Base-by-base conservation (phyloP, 2,797 vertebrate genomes). In the Oryzias sinensis region DNA sequence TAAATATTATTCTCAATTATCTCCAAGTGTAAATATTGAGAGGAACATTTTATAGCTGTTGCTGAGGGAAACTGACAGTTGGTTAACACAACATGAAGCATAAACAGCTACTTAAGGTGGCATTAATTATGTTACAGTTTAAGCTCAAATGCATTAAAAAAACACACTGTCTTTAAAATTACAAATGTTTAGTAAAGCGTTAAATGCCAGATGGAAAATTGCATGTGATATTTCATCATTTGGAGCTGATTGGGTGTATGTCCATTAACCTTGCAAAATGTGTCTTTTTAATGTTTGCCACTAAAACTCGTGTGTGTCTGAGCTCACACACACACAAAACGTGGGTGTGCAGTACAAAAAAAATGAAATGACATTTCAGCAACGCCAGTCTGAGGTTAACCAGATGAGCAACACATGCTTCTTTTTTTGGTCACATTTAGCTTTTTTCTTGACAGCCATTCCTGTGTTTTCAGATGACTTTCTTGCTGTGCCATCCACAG, bases 311-410 rank as follows among this genome's bases (percentile, higher is more conserved):
- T 40, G 44, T 24, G 24, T 62, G 52, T 62, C 53, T 2, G 33
- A 33, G 7, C 49, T 51, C 40, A 76, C 57, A 70, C 29, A 14
- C 6, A 43, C 65, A 53, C 40, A 76, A 68, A 20, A 29, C 3
- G 33, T 65, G 60, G 71, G 70, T 44, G 48, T 68, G 49, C 42
- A 25, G 59, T 37, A 49, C 56, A 63, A 49, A 18, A 42, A 62
- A 5, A n/a, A 54, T 67, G n/a, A 68, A 59, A 18, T 49, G 56
- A 40, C 55, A 55, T 74, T 72, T 48, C 41, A 22, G 20, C 59
- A 64, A 74, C 67, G 60, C 42, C 48, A 62, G 68, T 59, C n/a
- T 43, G 2, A 59, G 74, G 75, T 80, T 68, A 70, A 56, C 65
- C 53, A 43, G 14, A 67, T 16, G 49, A 76, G 53, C 50, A 55